Conservation (phyloP, 2,113 vertebrate genomes). For the Sula dactylatra region DNA sequence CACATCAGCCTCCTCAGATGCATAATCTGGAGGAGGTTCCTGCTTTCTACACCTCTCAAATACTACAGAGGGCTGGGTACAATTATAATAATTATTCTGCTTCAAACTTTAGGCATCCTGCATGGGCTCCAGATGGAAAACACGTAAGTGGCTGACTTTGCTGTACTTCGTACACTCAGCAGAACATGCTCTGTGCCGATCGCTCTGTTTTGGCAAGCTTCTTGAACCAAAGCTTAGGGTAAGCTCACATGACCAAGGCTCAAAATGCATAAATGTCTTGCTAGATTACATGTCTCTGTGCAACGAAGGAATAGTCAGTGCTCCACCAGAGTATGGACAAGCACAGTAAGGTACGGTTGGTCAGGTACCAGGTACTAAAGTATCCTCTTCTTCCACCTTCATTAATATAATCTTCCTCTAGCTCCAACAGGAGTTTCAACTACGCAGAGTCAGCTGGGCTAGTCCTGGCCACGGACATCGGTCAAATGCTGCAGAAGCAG, state of each 20-base stretch:
- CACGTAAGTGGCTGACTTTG: background rate
- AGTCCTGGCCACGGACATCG: fast-evolving
- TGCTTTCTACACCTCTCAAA: background rate
- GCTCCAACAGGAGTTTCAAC: background rate
- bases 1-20: background rate
- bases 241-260: fast-evolving
- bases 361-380: background rate
- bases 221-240: fast-evolving
- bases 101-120: background rate
- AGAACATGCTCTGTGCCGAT: background rate
- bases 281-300: background rate
- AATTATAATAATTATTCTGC: background rate
- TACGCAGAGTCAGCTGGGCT: background rate
- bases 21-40: background rate
- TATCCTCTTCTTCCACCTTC: background rate
- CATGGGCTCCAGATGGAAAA: background rate
- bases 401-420: background rate
- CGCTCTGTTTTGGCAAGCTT: background rate
- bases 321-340: background rate
- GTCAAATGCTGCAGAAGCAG: background rate
- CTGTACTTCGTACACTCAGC: background rate
- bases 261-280: background rate
- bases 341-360: fast-evolving
- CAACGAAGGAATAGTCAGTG: background rate
- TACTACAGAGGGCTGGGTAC: background rate